Evolutionary conservation across 2,797 vertebrate genomes (phyloP).

Genomic region (Champsocephalus gunnari): DNA sequence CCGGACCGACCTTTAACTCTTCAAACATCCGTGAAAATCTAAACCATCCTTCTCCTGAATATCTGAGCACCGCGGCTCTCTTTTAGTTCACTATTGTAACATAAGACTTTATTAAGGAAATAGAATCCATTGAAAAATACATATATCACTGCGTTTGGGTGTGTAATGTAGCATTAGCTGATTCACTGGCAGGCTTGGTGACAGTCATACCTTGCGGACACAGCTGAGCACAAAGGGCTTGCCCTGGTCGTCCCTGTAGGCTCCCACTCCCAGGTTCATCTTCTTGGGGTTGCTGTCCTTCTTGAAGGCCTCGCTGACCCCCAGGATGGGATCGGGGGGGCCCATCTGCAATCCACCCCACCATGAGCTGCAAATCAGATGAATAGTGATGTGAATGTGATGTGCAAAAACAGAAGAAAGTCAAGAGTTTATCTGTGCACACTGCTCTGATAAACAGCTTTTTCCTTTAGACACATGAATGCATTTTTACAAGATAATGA

Average conservation of each 20-base stretch:
- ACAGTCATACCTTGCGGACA: constrained; percentile 90
- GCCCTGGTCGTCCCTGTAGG: constrained; percentile 95
- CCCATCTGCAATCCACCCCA: constrained; percentile 98
- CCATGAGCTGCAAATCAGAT: constrained; percentile 89
- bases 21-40: neutral
- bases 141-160: neutral
- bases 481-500: neutral
- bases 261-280: constrained; percentile 98
- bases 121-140: neutral
- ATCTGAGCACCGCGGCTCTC: neutral
- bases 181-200: neutral
- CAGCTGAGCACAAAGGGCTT: constrained; percentile 95
- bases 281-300: constrained; percentile 95
- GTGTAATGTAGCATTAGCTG: neutral
- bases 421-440: neutral
- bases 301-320: constrained; percentile 96
- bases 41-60: neutral
- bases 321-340: constrained; percentile 97
- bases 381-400: neutral
- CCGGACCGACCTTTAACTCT: neutral
- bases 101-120: neutral
- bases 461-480: neutral
- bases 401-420: neutral
- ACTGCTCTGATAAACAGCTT: neutral
- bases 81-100: neutral